Percentiles rank a stretch among this genome's conserved stretches.
Evolutionary conservation across 1,140 invertebrate species (phyloP).

Genomic region (Scaptomyza hsui): DNA sequence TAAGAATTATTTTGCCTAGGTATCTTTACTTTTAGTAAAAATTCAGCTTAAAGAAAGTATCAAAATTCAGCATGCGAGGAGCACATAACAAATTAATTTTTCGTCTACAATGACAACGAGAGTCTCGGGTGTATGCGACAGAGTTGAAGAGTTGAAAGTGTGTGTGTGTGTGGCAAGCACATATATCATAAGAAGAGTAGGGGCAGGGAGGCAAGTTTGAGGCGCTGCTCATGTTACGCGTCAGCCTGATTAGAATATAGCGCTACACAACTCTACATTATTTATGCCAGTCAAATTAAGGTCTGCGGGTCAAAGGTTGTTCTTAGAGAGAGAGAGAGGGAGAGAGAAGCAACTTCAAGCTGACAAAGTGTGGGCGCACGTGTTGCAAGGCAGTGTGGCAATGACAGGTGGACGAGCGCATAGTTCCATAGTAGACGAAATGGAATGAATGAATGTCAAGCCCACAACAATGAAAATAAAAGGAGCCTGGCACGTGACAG

Average conservation of each 20-base stretch:
- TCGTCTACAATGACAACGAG: slow-evolving; percentile 62
- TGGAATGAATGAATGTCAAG: slow-evolving; percentile 28
- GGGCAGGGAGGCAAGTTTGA: not conserved
- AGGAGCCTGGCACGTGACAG: slow-evolving; percentile 71
- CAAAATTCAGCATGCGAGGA: slow-evolving; percentile 40
- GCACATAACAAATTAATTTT: slow-evolving; percentile 76
- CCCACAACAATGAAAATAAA: slow-evolving; percentile 71
- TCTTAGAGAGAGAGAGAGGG: no score
- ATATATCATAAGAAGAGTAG: slow-evolving; percentile 56
- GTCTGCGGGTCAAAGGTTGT: slow-evolving; percentile 72
- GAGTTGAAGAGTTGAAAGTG: no score
- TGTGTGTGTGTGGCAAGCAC: slow-evolving; percentile 17
- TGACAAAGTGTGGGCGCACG: slow-evolving; percentile 73
- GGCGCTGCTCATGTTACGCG: slow-evolving; percentile 65
- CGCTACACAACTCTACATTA: slow-evolving; percentile 56
- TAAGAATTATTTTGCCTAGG: not conserved
- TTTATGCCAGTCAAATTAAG: slow-evolving; percentile 72
- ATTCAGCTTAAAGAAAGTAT: slow-evolving; percentile 47
- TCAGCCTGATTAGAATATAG: slow-evolving; percentile 82
- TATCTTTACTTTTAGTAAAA: no score
- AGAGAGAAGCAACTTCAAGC: not conserved
- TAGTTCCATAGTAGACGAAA: slow-evolving; percentile 4
- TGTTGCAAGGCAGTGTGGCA: slow-evolving; percentile 61
- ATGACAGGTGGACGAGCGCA: slow-evolving; percentile 63
- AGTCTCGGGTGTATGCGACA: slow-evolving; percentile 13